phyloP scores from a whole-genome alignment of 2,888 invertebrate species.

The Atethmia centrago region DNA sequence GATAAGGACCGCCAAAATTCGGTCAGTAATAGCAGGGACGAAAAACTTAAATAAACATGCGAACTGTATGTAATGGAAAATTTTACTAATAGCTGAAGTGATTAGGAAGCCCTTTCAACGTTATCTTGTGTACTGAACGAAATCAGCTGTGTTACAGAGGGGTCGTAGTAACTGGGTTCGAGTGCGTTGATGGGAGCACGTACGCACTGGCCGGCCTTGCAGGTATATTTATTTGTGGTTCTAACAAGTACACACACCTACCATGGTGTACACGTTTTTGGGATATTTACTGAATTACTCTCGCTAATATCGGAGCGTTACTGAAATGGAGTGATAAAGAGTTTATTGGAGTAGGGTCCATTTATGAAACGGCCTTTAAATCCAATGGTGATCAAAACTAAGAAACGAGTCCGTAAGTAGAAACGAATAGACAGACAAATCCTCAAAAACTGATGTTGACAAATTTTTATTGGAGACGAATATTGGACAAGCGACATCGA shows the following conservation, averaged over 20 bases:
- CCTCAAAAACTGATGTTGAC: not conserved
- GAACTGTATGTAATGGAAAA: constrained; percentile 57
- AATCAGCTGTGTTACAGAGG: constrained; percentile 47
- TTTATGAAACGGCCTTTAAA: constrained; percentile 3
- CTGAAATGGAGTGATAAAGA: constrained; percentile 39
- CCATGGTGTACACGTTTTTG: constrained; percentile 38
- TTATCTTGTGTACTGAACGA: constrained; percentile 44
- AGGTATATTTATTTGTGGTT: constrained; percentile 68
- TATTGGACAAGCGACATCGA: not conserved
- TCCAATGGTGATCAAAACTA: constrained; percentile 4
- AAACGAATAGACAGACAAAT: not conserved
- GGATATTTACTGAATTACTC: constrained; percentile 37
- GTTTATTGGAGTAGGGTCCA: constrained; percentile 6
- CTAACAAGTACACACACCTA: constrained; percentile 35
- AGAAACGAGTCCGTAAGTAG: not conserved
- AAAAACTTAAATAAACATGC: constrained; percentile 41
- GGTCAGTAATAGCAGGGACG: constrained; percentile 42
- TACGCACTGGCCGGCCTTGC: constrained; percentile 75
- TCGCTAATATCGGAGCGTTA: constrained; percentile 9
- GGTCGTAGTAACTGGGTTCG: constrained; percentile 63
- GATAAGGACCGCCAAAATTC: constrained; percentile 50
- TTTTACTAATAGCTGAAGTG: constrained; percentile 65
- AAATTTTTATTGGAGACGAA: not conserved
- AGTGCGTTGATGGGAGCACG: constrained; percentile 76
- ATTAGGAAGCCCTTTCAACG: constrained; percentile 58